These are phyloP conservation scores for Pangasius sanitwongsei DNA, from an alignment of 2,797 vertebrate species.

Conservation along the genomic window DNA sequence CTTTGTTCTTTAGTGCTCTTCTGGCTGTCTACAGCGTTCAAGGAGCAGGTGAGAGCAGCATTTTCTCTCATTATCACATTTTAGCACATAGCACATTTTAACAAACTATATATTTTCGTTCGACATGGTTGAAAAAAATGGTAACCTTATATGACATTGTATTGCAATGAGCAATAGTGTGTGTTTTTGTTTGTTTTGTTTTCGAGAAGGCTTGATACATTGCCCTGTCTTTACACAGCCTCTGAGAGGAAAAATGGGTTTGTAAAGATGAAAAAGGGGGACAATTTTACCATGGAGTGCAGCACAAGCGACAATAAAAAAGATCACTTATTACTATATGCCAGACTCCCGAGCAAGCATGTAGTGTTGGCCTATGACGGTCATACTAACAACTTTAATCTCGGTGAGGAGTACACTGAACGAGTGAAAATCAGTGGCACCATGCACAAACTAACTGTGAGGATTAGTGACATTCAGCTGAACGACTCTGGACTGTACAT, in stretches of 20 bases:
- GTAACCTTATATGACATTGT: background rate
- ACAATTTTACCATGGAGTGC: background rate
- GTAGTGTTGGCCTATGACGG: background rate
- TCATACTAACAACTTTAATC: rapidly evolving
- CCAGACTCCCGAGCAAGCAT: background rate
- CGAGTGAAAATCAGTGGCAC: background rate
- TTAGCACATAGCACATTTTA: background rate
- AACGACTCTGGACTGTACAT: background rate
- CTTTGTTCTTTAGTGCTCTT: background rate
- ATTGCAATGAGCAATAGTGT: background rate
- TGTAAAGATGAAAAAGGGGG: background rate
- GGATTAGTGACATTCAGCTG: background rate
- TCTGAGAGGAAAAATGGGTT: background rate
- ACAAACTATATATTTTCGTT: background rate
- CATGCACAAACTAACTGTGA: background rate
- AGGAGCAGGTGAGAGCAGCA: background rate
- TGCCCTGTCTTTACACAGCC: background rate
- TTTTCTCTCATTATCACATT: background rate
- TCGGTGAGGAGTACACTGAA: rapidly evolving
- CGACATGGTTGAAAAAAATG: background rate
- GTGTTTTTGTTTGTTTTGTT: background rate
- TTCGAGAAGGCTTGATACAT: background rate
- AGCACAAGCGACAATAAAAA: background rate
- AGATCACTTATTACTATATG: background rate
- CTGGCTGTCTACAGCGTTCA: background rate